These are phyloP conservation scores for Vulpes vulpes DNA, from an alignment of 2,113 vertebrate genomes.

Conservation along the genomic window DNA sequence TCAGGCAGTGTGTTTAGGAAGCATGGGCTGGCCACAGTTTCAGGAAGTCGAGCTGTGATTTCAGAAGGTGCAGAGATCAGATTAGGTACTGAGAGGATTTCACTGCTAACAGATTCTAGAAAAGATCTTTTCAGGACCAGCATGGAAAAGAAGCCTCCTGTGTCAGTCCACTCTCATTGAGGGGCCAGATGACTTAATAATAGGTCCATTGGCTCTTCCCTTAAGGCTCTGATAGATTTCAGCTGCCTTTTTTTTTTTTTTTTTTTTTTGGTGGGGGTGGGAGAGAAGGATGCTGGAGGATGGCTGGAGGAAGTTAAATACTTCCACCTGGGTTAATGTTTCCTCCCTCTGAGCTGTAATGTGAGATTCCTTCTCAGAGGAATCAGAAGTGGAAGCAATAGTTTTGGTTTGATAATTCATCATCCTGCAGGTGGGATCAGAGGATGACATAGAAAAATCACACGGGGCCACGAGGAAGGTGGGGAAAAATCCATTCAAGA, in stretches of 20 bases:
- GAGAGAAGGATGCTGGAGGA: background rate
- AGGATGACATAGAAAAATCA: constrained; percentile 66
- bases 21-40: background rate
- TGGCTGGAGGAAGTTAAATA: constrained; percentile 28
- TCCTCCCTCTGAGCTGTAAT: constrained; percentile 64
- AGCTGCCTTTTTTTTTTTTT: background rate
- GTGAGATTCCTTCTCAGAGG: constrained; percentile 28
- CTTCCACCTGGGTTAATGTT: constrained; percentile 61
- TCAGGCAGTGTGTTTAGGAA: background rate
- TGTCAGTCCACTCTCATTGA: constrained; percentile 28
- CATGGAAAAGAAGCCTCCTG: constrained; percentile 65
- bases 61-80: background rate
- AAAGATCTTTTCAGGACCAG: background rate
- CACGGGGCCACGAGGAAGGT: background rate
- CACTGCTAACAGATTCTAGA: background rate
- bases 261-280: background rate
- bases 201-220: constrained; percentile 55
- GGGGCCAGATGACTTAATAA: constrained; percentile 29
- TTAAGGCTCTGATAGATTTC: constrained; percentile 72
- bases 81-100: background rate
- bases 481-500: background rate
- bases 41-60: background rate
- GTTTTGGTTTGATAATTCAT: constrained; percentile 56
- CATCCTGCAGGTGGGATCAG: constrained; percentile 56
- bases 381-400: constrained; percentile 51